Conservation (phyloP, 2,797 vertebrate species). For the Sternotherus odoratus region DNA sequence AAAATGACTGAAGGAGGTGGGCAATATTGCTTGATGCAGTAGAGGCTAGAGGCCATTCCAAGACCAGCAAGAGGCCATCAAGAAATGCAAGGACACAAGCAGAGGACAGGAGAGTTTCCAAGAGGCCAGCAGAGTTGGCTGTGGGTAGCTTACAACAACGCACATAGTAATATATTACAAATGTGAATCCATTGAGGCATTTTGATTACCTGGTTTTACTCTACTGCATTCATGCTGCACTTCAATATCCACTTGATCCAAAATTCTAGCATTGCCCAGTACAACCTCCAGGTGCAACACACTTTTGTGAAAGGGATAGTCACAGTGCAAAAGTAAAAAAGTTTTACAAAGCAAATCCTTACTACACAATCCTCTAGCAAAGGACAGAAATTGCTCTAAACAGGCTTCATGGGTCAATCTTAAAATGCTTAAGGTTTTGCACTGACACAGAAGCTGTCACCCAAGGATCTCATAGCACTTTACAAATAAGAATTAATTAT, state of each 20-base stretch:
- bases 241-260: neutral
- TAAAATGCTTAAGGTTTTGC: neutral
- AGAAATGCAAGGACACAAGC: too few species aligned
- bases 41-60: too few species aligned
- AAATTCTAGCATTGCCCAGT: neutral
- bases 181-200: neutral
- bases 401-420: neutral
- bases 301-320: neutral
- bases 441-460: neutral
- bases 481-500: neutral
- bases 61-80: too few species aligned
- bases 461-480: neutral
- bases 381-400: neutral
- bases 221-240: neutral
- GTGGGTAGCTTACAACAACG: neutral
- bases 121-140: neutral
- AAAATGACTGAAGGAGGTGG: too few species aligned
- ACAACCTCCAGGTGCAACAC: neutral
- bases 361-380: neutral
- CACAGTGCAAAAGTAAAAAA: neutral
- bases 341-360: neutral
- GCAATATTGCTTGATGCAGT: too few species aligned
- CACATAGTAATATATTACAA: neutral
- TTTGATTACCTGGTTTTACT: neutral
- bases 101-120: too few species aligned